These are phyloP conservation scores for Chrysemys picta DNA, from an alignment of 2,113 vertebrate genomes.

Conservation along the genomic window DNA sequence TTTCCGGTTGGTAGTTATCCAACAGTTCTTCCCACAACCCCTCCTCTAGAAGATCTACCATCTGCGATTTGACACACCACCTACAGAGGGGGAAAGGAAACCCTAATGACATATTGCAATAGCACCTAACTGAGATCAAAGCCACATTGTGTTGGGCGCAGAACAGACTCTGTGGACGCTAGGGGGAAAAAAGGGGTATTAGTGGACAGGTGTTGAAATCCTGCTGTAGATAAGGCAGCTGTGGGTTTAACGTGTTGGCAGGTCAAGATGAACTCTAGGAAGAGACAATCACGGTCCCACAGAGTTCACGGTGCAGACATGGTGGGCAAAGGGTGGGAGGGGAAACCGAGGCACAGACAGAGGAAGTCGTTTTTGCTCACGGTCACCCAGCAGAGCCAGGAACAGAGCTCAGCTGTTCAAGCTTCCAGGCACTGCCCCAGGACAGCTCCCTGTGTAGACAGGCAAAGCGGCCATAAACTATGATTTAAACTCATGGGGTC, in stretches of 20 bases:
- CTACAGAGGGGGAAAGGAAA: neutral
- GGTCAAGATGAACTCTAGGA: no score
- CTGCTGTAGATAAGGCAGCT: neutral
- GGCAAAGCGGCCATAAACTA: neutral
- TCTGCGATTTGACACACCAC: constrained; percentile 46
- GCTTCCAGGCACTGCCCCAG: neutral
- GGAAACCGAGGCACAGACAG: neutral
- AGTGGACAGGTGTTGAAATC: neutral
- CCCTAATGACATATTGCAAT: neutral
- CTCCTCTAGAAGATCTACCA: constrained; percentile 47
- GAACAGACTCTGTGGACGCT: neutral
- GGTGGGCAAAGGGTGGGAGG: neutral
- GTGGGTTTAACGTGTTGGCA: neutral
- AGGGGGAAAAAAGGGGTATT: rapidly evolving
- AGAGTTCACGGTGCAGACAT: neutral
- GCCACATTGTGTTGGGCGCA: neutral
- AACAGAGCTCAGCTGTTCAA: neutral
- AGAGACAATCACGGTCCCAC: neutral
- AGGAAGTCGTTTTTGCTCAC: neutral
- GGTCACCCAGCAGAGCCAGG: neutral
- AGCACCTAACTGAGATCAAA: neutral
- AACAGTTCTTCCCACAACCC: constrained; percentile 60
- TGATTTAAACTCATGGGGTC: neutral
- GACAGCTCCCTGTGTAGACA: neutral
- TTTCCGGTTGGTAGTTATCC: constrained; percentile 40